Conservation (phyloP, 2,888 invertebrate genomes). For the Lithophane leautieri region DNA sequence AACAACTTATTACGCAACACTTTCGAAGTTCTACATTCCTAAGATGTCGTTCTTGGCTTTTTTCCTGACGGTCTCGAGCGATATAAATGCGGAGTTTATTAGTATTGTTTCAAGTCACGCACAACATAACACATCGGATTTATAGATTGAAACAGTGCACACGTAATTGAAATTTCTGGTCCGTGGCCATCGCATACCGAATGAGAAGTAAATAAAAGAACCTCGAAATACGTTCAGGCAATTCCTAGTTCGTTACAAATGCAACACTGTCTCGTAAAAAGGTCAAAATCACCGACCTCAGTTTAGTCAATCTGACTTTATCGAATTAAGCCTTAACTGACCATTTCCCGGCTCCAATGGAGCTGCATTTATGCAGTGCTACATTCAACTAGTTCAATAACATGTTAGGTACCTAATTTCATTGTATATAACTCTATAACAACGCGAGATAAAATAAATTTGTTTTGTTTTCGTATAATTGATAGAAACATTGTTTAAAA, state of each 20-base stretch:
- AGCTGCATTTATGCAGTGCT: constrained; percentile 19
- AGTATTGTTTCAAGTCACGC: constrained; percentile 59
- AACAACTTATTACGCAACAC: constrained; percentile 10
- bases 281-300: constrained; percentile 40
- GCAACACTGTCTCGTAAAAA: background rate
- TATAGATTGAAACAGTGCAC: constrained; percentile 45
- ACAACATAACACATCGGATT: constrained; percentile 39
- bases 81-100: constrained; percentile 41
- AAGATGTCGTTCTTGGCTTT: constrained; percentile 24
- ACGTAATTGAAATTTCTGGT: constrained; percentile 23
- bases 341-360: constrained; percentile 68
- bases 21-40: constrained; percentile 23
- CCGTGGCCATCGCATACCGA: background rate
- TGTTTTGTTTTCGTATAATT: background rate
- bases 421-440: background rate
- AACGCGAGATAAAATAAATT: background rate
- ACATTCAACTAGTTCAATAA: background rate
- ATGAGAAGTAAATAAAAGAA: background rate
- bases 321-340: constrained; percentile 76
- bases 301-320: constrained; percentile 59
- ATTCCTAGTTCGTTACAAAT: constrained; percentile 1
- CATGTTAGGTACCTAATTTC: background rate
- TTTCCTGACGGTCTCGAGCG: constrained; percentile 7
- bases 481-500: background rate
- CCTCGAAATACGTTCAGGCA: background rate